Percentiles rank a stretch among this genome's conserved stretches.
Evolutionary conservation across 2,888 invertebrate genomes (phyloP).

Genomic region (Drosophila borealis): DNA sequence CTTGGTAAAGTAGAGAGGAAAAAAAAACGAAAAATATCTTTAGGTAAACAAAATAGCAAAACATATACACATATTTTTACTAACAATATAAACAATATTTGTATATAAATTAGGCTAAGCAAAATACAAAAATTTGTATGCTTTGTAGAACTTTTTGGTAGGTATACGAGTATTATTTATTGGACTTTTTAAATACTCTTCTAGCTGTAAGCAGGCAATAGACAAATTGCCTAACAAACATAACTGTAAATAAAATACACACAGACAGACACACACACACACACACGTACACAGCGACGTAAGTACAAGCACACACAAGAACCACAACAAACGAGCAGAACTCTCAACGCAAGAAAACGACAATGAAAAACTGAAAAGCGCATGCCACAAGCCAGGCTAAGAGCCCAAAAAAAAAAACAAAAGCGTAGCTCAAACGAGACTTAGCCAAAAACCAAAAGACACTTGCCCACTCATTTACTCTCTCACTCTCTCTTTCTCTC

Average conservation of each 20-base stretch:
- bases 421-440: slow-evolving; percentile 37
- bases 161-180: slow-evolving; percentile 35
- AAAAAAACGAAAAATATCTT: slow-evolving; percentile 6
- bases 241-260: slow-evolving; percentile 64
- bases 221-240: slow-evolving; percentile 24
- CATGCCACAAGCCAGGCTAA: slow-evolving; percentile 52
- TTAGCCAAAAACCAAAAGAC: slow-evolving; percentile 37
- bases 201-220: slow-evolving; percentile 28
- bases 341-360: slow-evolving; percentile 35
- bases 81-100: slow-evolving; percentile 13
- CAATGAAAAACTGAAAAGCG: slow-evolving; percentile 46
- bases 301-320: slow-evolving; percentile 56
- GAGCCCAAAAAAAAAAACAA: slow-evolving; percentile 6
- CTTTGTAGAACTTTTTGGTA: slow-evolving; percentile 51
- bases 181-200: slow-evolving; percentile 25
- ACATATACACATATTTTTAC: slow-evolving; percentile 3
- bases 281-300: slow-evolving; percentile 66
- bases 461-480: slow-evolving; percentile 26
- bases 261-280: slow-evolving; percentile 5
- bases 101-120: slow-evolving; percentile 48
- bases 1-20: slow-evolving; percentile 64
- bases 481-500: slow-evolving; percentile 14
- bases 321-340: slow-evolving; percentile 33
- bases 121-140: slow-evolving; percentile 17
- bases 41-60: slow-evolving; percentile 23